These are phyloP conservation scores for Dynastes grantii DNA, from an alignment of 2,888 invertebrate genomes.

Conservation along the genomic window DNA sequence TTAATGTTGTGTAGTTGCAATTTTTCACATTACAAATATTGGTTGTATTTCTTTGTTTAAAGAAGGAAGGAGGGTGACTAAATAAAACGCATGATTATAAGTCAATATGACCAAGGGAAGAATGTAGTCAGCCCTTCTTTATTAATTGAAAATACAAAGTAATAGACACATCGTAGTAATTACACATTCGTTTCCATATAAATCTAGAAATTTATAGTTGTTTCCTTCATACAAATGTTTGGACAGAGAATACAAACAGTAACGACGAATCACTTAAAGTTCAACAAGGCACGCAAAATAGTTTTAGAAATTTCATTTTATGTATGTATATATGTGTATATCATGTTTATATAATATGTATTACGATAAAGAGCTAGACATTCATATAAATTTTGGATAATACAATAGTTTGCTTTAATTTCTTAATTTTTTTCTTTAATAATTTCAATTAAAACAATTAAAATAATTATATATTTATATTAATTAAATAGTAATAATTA, in stretches of 20 bases:
- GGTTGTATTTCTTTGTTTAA: too few species aligned
- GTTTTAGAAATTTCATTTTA: slow-evolving; percentile 63
- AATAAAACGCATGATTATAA: slow-evolving; percentile 59
- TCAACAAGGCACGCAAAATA: slow-evolving; percentile 70
- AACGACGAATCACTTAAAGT: slow-evolving; percentile 65
- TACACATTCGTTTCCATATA: slow-evolving; percentile 67
- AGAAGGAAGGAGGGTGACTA: slow-evolving; percentile 10
- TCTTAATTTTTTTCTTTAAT: neutral
- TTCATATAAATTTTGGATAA: slow-evolving; percentile 48
- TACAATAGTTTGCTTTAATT: slow-evolving; percentile 9
- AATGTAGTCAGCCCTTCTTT: slow-evolving; percentile 68
- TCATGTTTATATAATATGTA: slow-evolving; percentile 28
- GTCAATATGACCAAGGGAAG: slow-evolving; percentile 69
- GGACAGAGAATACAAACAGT: slow-evolving; percentile 54
- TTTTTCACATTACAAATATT: too few species aligned
- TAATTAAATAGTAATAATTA: slow-evolving; percentile 47
- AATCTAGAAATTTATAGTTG: slow-evolving; percentile 67
- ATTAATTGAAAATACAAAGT: slow-evolving; percentile 70
- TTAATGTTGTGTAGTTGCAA: too few species aligned
- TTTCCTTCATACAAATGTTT: slow-evolving; percentile 62
- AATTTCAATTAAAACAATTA: slow-evolving; percentile 49
- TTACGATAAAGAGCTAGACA: slow-evolving; percentile 60
- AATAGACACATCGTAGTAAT: slow-evolving; percentile 65
- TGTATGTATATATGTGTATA: slow-evolving; percentile 46
- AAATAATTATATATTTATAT: slow-evolving; percentile 49